Base-by-base conservation (phyloP, 2,113 vertebrate species). In the Dicaeum eximium region DNA sequence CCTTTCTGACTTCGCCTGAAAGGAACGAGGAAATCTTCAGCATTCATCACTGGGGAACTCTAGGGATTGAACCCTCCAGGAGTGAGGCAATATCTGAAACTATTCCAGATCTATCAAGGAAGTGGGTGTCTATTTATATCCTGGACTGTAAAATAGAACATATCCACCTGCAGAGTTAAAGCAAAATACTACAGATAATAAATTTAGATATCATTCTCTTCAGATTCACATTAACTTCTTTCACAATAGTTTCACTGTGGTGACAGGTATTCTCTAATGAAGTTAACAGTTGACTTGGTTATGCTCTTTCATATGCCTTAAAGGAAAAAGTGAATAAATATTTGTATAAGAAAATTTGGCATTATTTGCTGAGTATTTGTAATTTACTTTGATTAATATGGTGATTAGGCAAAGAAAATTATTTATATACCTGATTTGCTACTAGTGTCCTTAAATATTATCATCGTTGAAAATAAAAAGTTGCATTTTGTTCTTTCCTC, bases 91-190 rank as follows among this genome's bases (percentile, higher is more conserved):
- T 30, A 48, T 30, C 66, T 95, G 87, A 92, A 94, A 62, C 45
- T 93, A 28, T 35, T 92, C 58, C 62, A 94, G 85, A 91, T 78
- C 72, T 84, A 67, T 84, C 35, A 62, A 93, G 84, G 84, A 65
- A 90, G 88, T 93, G 83, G 82, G 67, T 93, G 83, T 94, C 86
- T 96, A 6, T 93, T 95, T 92, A 86, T 94, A 95, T 80, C 56
- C 38, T 83, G 95, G 88, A 78, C 86, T 90, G 75, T 73, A 60
- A 94, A 92, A 88, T 70, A 92, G 80, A 93, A 83, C 5, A 0
- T 72, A 94, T 66, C 71, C 67, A 92, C 88, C 86, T 95, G 91
- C 75, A 51, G 88, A 97, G 54, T 92, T 94, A 94, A 92, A 92
- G 82, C 54, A 78, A 92, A 92, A 94, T 88, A 80, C 33, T 62